Percentiles rank a stretch among this genome's conserved stretches.
Conservation (phyloP, 2,797 vertebrate species). For the Etheostoma perlongum region DNA sequence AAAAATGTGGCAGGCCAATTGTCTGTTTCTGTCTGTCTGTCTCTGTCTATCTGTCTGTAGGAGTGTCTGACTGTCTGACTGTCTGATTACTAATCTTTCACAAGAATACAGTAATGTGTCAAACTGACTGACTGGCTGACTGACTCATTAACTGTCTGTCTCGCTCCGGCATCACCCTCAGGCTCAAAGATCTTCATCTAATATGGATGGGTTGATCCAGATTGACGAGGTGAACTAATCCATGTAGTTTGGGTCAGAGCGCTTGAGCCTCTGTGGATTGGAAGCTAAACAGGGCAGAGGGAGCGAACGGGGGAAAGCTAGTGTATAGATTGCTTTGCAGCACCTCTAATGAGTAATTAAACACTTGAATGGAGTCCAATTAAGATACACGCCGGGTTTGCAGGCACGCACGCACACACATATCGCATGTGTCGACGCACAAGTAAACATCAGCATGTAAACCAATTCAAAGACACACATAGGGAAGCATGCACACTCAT, state of each 20-base stretch:
- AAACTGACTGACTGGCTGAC: constrained; percentile 41
- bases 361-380: constrained; percentile 82
- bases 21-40: neutral
- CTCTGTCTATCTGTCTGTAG: too few relatives aligned
- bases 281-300: constrained; percentile 57
- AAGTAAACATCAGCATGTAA: constrained; percentile 60
- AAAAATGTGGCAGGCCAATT: constrained; percentile 7
- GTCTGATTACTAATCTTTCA: constrained; percentile 38
- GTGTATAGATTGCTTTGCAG: constrained; percentile 77
- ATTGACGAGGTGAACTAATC: constrained; percentile 82
- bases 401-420: constrained; percentile 24
- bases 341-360: constrained; percentile 82
- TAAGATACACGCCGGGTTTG: constrained; percentile 68
- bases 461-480: constrained; percentile 54
- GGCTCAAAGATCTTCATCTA: constrained; percentile 63
- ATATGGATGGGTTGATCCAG: constrained; percentile 74
- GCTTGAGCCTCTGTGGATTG: constrained; percentile 63
- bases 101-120: constrained; percentile 44
- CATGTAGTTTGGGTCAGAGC: constrained; percentile 77
- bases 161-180: constrained; percentile 30
- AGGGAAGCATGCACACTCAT: constrained; percentile 17
- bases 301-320: constrained; percentile 47
- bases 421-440: constrained; percentile 10
- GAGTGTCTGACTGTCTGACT: neutral
- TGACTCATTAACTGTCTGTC: constrained; percentile 62